Evolutionary conservation across 2,797 vertebrate species (phyloP), one percentile per base, ranked within the genome.

Genomic region (Chromis chromis): DNA sequence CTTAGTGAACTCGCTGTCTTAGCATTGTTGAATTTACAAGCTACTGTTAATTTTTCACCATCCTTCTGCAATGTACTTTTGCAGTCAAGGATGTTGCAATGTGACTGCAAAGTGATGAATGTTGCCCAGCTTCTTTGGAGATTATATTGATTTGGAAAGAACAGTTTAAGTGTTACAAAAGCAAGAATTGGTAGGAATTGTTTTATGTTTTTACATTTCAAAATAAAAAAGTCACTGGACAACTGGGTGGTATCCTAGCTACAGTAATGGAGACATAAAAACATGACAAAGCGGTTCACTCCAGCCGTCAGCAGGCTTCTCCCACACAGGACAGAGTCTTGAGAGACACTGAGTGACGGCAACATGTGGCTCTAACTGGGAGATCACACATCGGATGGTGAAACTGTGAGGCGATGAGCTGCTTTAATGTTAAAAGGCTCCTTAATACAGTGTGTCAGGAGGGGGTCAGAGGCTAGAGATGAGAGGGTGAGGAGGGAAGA

Each of bases 381-480:
- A 82, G 74, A 83, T 88, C 68, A 48, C 74, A 82, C 72, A 8
- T 76, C 74, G 24, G 67, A 79, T 74, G 73, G 70, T 33, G 54
- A 80, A 70, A 65, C 59, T 12, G 42, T 53, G 65, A 85, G 67
- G 53, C 56, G 76, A 81, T 19, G 70, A 40, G 28, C 64, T 25
- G 74, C 73, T 79, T 83, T 75, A 72, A 79, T 82, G 84, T 85
- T 79, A 63, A 90, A 90, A 85, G 70, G 54, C 74, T 81, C 74
- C 76, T 67, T 79, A 86, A 88, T 78, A 71, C 25, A 44, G 64
- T 70, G 61, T 84, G 87, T 89, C 85, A 77, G 80, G 49, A 52
- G 4, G 63, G 63, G 84, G 84, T 89, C 73, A 77, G 55, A 82
- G 88, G 86, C 88, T 1, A 48, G 27, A 55, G 46, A 59, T 0